These are phyloP conservation scores for Tapirus terrestris DNA, from an alignment of 2,113 vertebrate species.

Conservation along the genomic window DNA sequence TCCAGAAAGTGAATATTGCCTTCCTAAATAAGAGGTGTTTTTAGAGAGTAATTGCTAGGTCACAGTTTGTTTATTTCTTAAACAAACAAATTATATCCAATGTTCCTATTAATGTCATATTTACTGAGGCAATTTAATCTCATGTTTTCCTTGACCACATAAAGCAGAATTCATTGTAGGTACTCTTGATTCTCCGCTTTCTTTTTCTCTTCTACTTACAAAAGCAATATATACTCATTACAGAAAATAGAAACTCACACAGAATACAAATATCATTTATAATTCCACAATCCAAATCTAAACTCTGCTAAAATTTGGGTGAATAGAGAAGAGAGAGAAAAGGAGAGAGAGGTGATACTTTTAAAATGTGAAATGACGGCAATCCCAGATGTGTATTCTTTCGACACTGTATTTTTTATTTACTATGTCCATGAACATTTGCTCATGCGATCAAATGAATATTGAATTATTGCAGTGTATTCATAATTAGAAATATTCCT, in stretches of 20 bases:
- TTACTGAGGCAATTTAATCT: not conserved
- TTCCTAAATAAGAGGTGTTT: not conserved
- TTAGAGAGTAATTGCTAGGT: not conserved
- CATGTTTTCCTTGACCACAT: not conserved
- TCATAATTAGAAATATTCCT: not conserved
- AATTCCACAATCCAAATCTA: not conserved
- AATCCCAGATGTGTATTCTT: not conserved
- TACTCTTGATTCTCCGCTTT: not conserved
- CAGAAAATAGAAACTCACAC: not conserved
- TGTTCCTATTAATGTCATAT: not conserved
- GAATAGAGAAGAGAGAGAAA: not conserved
- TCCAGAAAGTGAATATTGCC: not conserved
- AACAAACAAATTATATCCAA: not conserved
- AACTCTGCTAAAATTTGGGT: not conserved
- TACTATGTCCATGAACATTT: not conserved
- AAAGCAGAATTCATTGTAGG: not conserved
- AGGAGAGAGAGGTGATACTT: not conserved
- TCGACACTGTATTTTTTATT: not conserved
- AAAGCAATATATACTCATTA: not conserved
- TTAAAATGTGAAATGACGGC: not conserved
- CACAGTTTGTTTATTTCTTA: not conserved
- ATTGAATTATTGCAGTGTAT: not conserved
- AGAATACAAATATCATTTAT: not conserved
- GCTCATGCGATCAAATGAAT: not conserved
- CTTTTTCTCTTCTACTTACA: not conserved